Base-by-base conservation (phyloP, 2,888 invertebrate species). In the Dryococelus australis region DNA sequence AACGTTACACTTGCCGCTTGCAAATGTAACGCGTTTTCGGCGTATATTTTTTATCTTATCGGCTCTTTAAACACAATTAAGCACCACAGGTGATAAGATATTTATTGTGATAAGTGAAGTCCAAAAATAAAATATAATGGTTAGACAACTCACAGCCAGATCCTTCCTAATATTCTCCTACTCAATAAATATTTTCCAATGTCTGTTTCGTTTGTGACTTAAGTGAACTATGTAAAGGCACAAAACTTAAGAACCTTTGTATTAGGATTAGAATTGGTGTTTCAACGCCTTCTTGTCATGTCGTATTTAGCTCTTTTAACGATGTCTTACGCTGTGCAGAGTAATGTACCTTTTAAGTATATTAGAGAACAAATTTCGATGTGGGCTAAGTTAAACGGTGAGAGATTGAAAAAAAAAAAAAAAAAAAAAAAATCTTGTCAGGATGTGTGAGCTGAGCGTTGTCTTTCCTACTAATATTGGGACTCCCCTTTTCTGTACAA, bases 261-360 rank as follows among this genome's bases (percentile, higher is more conserved):
- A 65, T n/a, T 65, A 65, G 65, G 65, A 65, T 16, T 65, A 65
- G 65, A 24, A 65, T 65, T 65, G 65, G 65, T 65, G 65, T 65
- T 65, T 65, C 24, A n/a, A n/a, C n/a, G 65, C 65, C 65, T 65
- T 65, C 65, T 65, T 65, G 65, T 65, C 65, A 65, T 65, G 65
- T 16, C 16, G 65, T 65, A 8, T 65, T 65, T 65, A 65, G 65
- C 65, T 65, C 65, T 20, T 65, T 20, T 65, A 65, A 65, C 65
- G 16, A 65, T 65, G 20, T 65, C 65, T 65, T 65, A 65, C 6
- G 65, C 20, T 65, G 16, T 24, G 65, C 65, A 65, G 65, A 65
- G 65, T 65, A 65, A 65, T 65, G 65, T 65, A 65, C 65, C 65
- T 65, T 65, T 65, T 65, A n/a, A 65, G n/a, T 65, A 65, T 65